phyloP scores from a whole-genome alignment of 2,888 invertebrate species.

The Smittia aterrima region DNA sequence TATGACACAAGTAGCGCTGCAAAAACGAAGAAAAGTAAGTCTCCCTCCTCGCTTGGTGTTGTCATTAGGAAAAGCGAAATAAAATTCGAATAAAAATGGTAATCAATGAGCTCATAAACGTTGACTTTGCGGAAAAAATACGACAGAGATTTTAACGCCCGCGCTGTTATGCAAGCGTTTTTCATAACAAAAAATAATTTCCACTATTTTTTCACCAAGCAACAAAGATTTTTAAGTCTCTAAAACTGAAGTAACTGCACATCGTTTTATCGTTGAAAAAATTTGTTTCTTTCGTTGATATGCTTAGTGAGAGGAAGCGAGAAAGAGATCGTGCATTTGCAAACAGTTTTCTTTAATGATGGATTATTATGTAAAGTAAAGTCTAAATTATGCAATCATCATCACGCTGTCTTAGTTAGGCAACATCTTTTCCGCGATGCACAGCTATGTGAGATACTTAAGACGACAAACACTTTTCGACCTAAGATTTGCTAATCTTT shows the following conservation, averaged over 20 bases:
- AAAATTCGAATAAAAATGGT: conserved; percentile 29
- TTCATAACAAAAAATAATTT: too few relatives aligned
- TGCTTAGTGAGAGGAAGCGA: not conserved
- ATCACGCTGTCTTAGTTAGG: not conserved
- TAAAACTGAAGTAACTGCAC: too few relatives aligned
- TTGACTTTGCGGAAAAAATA: not conserved
- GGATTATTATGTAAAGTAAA: conserved; percentile 9
- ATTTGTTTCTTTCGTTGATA: not conserved
- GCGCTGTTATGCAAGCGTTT: too few relatives aligned
- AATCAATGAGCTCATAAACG: conserved; percentile 25
- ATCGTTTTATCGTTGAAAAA: too few relatives aligned
- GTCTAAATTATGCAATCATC: conserved; percentile 10
- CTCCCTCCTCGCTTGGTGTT: conserved; percentile 11
- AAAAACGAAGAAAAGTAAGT: not conserved
- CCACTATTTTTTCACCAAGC: too few relatives aligned
- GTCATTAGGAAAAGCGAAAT: conserved; percentile 14
- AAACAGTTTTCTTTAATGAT: not conserved
- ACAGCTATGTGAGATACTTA: not conserved
- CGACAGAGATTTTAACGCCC: too few relatives aligned
- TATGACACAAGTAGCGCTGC: not conserved
- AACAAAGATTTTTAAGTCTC: too few relatives aligned
- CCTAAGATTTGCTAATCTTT: not conserved
- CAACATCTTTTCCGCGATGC: not conserved
- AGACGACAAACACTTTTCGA: not conserved
- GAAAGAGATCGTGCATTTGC: not conserved